Percentiles rank a stretch among this genome's conserved stretches.
Conservation (phyloP, 2,113 vertebrate genomes). For the Saccopteryx leptura region DNA sequence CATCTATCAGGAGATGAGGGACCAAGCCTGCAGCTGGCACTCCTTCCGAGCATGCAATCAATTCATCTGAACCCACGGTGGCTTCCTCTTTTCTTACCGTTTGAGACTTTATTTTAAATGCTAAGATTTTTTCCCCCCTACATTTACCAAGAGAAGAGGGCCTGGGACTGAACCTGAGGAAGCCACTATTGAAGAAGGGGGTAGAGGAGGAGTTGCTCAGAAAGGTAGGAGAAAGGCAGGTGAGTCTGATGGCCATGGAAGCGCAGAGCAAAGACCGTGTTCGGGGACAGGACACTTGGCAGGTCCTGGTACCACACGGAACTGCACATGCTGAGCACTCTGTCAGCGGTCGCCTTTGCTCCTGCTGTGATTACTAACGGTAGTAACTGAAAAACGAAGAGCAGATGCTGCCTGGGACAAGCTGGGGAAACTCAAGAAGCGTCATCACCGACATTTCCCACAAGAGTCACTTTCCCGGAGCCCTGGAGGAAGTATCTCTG, state of each 20-base stretch:
- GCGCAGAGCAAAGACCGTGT: background rate
- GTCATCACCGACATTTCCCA: background rate
- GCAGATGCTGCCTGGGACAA: background rate
- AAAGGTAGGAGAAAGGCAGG: background rate
- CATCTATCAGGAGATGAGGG: background rate
- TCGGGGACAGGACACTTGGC: background rate
- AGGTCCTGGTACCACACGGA: background rate
- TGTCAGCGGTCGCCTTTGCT: background rate
- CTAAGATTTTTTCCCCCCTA: background rate
- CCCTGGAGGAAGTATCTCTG: background rate
- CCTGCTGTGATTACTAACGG: background rate
- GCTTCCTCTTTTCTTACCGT: background rate
- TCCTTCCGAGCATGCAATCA: background rate
- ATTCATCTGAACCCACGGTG: background rate
- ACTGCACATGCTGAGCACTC: background rate
- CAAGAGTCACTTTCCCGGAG: background rate
- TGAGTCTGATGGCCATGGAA: background rate
- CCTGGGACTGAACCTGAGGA: background rate
- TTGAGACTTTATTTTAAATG: background rate
- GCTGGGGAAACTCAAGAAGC: background rate
- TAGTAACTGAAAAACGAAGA: background rate
- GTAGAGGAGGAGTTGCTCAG: background rate
- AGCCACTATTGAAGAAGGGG: fast-evolving
- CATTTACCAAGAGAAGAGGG: background rate
- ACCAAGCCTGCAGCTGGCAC: background rate